phyloP scores from a whole-genome alignment of 2,797 vertebrate genomes.

The Tachyglossus aculeatus region DNA sequence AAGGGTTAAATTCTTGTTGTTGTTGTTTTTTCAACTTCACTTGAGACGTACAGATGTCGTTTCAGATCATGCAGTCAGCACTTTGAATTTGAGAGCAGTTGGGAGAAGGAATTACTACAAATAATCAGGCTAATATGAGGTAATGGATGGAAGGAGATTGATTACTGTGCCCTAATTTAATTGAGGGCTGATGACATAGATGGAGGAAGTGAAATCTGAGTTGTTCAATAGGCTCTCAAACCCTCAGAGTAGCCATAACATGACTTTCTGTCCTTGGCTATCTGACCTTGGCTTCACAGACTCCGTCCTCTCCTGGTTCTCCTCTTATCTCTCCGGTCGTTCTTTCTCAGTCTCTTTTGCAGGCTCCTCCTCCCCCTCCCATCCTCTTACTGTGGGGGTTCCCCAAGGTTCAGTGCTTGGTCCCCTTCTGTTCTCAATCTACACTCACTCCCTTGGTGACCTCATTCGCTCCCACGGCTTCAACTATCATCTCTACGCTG shows the following conservation, averaged over 20 bases:
- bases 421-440: too few relatives aligned
- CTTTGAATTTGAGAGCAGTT: slow-evolving; percentile 40
- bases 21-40: background rate
- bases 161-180: slow-evolving; percentile 58
- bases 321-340: too few relatives aligned
- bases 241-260: background rate
- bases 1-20: background rate
- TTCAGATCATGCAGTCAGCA: slow-evolving; percentile 36
- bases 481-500: too few relatives aligned
- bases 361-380: too few relatives aligned
- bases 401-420: too few relatives aligned
- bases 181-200: background rate
- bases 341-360: too few relatives aligned
- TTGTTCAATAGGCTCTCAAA: background rate
- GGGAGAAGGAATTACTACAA: slow-evolving; percentile 62
- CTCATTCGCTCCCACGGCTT: too few relatives aligned
- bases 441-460: too few relatives aligned
- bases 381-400: too few relatives aligned
- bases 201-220: background rate
- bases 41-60: slow-evolving; percentile 36
- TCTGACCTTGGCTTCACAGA: too few relatives aligned
- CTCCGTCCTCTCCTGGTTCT: too few relatives aligned
- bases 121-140: slow-evolving; percentile 60
- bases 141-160: slow-evolving; percentile 53
- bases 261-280: background rate